Base-by-base conservation (phyloP, 2,888 invertebrate species). In the Nycteola revayana region DNA sequence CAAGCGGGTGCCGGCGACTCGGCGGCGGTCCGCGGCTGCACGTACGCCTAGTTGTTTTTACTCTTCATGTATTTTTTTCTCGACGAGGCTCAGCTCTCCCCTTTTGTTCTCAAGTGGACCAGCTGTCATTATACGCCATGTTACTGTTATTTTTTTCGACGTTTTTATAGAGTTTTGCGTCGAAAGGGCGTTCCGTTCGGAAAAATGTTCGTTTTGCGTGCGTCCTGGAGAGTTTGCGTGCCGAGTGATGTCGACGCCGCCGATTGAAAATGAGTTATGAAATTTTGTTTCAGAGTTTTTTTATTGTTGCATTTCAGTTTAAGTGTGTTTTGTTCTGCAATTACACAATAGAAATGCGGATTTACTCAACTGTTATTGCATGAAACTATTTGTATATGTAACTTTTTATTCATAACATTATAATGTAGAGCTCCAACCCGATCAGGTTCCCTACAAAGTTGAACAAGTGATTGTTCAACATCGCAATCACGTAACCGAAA, bases 71-170 rank as follows among this genome's bases (percentile, higher is more conserved):
- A 85, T 86, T 88, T 87, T 84, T 88, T 87, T 80, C 87, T 84
- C 87, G 73, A 75, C 84, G 84, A 79, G 83, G 66, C 85, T 80
- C 80, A 60, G 76, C 84, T 85, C 81, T 82, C 88, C 86, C 83
- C 88, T 82, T 87, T 88, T 89, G 88, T 89, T 88, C 86, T 88
- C 88, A 89, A 89, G 89, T 89, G 89, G 88, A 87, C 89, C 89
- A 89, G 89, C 89, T 89, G 89, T 89, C 89, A 89, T 89, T 89
- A 89, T 89, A 85, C 88, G 88, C 88, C 83, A 89, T 89, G 89
- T 86, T 86, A 87, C 87, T 83, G 87, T 89, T 83, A 75, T 83
- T 85, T 87, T 37, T 87, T 87, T 88, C 76, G 84, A 80, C 77
- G 82, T 84, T 87, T 87, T 89, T 79, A 86, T 87, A 84, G 82